phyloP scores from a whole-genome alignment of 2,888 invertebrate genomes.

The Cerceris rybyensis region DNA sequence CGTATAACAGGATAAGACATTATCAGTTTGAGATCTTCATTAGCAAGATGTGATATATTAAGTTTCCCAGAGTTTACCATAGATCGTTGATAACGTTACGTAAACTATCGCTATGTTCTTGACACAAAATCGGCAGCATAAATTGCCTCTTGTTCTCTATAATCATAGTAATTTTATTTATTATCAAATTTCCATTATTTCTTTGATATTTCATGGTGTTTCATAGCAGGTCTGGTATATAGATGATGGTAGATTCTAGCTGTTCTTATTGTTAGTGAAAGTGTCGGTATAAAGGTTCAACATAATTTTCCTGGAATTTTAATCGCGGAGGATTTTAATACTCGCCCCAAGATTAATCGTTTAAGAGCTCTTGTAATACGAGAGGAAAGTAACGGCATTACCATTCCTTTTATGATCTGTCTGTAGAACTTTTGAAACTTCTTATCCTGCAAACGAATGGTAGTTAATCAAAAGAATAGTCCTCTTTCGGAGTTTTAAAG shows the following conservation, averaged over 20 bases:
- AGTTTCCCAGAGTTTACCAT: background rate
- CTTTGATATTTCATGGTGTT: too few species aligned
- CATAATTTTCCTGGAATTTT: background rate
- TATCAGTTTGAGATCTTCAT: background rate
- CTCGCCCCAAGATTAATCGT: background rate
- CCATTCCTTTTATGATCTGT: background rate
- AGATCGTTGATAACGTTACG: background rate
- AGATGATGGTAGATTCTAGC: too few species aligned
- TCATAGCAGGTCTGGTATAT: too few species aligned
- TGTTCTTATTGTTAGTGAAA: background rate
- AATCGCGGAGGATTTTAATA: background rate
- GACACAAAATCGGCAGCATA: too few species aligned
- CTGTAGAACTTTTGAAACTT: background rate
- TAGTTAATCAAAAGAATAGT: background rate
- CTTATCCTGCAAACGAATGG: background rate
- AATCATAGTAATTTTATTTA: too few species aligned
- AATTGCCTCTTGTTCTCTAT: too few species aligned
- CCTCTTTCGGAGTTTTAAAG: background rate
- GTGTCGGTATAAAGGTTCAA: background rate
- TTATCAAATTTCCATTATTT: too few species aligned
- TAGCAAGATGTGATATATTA: background rate
- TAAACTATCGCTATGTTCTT: background rate
- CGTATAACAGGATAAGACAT: background rate
- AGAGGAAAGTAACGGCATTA: background rate
- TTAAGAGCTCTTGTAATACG: background rate